Percentiles rank a stretch among this genome's conserved stretches.
phyloP scores from a whole-genome alignment of 1,140 invertebrate genomes.

The Caerostris darwini region DNA sequence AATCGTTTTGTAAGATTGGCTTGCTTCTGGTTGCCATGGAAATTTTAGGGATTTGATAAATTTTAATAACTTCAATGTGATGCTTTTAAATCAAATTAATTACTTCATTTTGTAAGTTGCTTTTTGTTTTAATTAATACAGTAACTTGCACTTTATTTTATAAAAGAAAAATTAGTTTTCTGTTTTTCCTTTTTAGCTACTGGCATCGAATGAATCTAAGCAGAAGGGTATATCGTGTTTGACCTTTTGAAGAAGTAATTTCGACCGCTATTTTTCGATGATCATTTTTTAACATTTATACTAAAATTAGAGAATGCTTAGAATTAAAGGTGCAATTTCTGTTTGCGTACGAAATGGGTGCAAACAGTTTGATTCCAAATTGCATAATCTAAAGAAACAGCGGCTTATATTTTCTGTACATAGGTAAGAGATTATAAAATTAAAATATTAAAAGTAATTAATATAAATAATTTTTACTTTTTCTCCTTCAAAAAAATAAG shows the following conservation, averaged over 20 bases:
- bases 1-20: too few relatives aligned
- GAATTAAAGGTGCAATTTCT: slow-evolving; percentile 12
- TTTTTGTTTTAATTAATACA: too few relatives aligned
- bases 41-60: too few relatives aligned
- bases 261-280: slow-evolving; percentile 4
- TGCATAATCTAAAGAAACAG: neutral
- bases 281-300: slow-evolving; percentile 9
- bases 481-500: too few relatives aligned
- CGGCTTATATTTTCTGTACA: neutral
- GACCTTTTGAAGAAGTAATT: slow-evolving; percentile 36
- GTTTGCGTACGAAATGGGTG: slow-evolving; percentile 25
- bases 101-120: too few relatives aligned
- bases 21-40: too few relatives aligned
- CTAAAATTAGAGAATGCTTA: slow-evolving; percentile 49
- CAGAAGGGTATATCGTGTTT: slow-evolving; percentile 57
- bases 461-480: neutral
- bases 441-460: neutral
- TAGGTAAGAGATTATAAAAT: neutral
- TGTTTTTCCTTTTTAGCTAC: neutral
- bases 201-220: slow-evolving; percentile 6
- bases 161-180: too few relatives aligned
- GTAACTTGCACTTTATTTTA: too few relatives aligned
- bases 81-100: too few relatives aligned
- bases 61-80: too few relatives aligned
- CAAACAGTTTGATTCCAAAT: slow-evolving; percentile 44